Conservation (phyloP, 2,113 vertebrate genomes). For the Eublepharis macularius region DNA sequence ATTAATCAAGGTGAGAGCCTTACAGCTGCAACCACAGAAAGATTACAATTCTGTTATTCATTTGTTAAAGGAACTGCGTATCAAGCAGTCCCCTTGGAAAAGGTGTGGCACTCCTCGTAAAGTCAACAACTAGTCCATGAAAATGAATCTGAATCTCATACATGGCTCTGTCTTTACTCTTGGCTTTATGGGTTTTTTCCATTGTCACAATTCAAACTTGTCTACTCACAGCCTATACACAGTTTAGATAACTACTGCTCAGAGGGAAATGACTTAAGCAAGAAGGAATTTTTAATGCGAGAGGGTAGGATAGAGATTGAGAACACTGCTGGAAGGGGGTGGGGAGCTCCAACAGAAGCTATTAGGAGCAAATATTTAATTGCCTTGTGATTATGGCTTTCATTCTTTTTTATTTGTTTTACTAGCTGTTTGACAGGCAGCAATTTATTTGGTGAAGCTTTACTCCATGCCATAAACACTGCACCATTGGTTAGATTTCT, state of each 20-base stretch:
- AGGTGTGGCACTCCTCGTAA: neutral
- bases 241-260: neutral
- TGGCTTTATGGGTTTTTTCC: neutral
- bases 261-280: conserved; percentile 15
- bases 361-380: conserved; percentile 36
- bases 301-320: neutral
- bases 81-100: neutral
- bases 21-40: too few relatives aligned
- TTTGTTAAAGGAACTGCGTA: neutral
- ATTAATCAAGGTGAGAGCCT: too few relatives aligned
- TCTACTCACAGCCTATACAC: neutral
- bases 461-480: too few relatives aligned
- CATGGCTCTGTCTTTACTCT: neutral
- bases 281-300: conserved; percentile 9
- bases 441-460: too few relatives aligned
- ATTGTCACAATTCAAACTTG: neutral
- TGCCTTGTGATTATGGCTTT: neutral
- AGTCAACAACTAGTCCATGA: neutral
- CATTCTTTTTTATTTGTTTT: too few relatives aligned
- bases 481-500: too few relatives aligned
- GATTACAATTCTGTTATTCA: neutral
- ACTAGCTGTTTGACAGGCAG: too few relatives aligned
- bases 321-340: neutral
- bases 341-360: neutral
- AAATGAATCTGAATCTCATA: neutral